Conservation (phyloP, 1,140 invertebrate species). For the Propsilocerus akamusi region DNA sequence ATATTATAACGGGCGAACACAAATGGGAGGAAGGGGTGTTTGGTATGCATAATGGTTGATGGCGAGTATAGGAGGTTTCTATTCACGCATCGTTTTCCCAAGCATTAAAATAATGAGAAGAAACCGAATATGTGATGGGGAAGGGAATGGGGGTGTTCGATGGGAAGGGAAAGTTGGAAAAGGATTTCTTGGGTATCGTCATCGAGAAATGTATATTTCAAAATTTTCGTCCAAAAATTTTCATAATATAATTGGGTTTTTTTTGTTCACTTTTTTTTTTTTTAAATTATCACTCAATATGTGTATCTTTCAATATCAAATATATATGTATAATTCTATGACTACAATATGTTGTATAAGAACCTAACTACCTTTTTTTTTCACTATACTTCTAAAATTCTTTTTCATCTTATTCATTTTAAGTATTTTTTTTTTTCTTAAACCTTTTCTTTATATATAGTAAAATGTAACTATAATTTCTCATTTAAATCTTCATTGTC, state of each 20-base stretch:
- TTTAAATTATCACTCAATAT: slow-evolving; percentile 3
- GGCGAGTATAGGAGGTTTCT: too few relatives aligned
- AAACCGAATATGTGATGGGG: too few relatives aligned
- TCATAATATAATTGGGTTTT: too few relatives aligned
- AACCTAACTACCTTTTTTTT: background rate
- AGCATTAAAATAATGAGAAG: too few relatives aligned
- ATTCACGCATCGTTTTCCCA: too few relatives aligned
- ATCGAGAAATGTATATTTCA: slow-evolving; percentile 2
- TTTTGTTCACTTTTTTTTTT: background rate
- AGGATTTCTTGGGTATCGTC: too few relatives aligned
- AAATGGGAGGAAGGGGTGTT: too few relatives aligned
- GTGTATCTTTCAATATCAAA: slow-evolving; percentile 3
- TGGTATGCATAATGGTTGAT: too few relatives aligned
- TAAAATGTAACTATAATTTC: background rate
- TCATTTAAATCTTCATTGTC: background rate
- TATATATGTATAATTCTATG: slow-evolving; percentile 3
- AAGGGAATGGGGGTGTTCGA: too few relatives aligned
- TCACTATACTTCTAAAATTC: background rate
- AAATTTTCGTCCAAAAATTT: slow-evolving; percentile 4
- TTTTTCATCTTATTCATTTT: background rate
- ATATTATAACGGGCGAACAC: too few relatives aligned
- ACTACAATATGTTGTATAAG: slow-evolving; percentile 3
- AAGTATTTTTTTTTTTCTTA: background rate
- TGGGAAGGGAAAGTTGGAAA: too few relatives aligned
- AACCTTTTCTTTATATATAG: too few relatives aligned